phyloP scores from a whole-genome alignment of 2,888 invertebrate species.

The Teleogryllus oceanicus region DNA sequence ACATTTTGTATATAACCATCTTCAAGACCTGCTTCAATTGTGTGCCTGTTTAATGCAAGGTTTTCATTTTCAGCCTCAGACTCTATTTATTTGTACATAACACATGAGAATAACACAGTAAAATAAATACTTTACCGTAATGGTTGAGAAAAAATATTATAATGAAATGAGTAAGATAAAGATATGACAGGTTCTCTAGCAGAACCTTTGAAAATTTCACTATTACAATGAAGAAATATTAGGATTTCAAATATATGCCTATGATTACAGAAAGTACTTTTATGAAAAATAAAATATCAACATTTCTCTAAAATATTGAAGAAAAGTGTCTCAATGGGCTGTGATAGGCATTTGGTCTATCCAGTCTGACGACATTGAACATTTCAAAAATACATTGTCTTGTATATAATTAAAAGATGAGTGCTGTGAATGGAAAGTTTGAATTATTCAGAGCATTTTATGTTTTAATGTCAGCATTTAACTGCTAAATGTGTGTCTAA shows the following conservation, averaged over 20 bases:
- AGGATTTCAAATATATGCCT: too few relatives aligned
- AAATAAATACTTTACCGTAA: neutral
- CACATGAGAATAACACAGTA: neutral
- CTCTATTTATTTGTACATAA: slow-evolving; percentile 18
- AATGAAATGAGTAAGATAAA: neutral
- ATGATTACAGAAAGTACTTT: too few relatives aligned
- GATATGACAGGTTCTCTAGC: neutral
- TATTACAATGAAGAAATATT: too few relatives aligned
- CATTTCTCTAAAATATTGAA: neutral
- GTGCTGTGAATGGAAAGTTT: too few relatives aligned
- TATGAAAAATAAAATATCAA: too few relatives aligned
- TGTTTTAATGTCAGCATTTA: too few relatives aligned
- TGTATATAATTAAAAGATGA: too few relatives aligned
- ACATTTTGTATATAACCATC: neutral
- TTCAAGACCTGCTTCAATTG: neutral
- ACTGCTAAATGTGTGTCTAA: too few relatives aligned
- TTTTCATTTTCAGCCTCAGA: neutral
- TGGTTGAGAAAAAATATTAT: neutral
- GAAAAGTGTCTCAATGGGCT: neutral
- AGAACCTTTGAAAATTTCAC: neutral
- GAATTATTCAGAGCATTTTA: too few relatives aligned
- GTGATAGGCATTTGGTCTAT: neutral
- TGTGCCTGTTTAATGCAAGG: neutral
- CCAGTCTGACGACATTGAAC: too few relatives aligned
- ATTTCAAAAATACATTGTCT: too few relatives aligned